Conservation (phyloP, 2,888 invertebrate genomes). For the Linnaemya tessellans region DNA sequence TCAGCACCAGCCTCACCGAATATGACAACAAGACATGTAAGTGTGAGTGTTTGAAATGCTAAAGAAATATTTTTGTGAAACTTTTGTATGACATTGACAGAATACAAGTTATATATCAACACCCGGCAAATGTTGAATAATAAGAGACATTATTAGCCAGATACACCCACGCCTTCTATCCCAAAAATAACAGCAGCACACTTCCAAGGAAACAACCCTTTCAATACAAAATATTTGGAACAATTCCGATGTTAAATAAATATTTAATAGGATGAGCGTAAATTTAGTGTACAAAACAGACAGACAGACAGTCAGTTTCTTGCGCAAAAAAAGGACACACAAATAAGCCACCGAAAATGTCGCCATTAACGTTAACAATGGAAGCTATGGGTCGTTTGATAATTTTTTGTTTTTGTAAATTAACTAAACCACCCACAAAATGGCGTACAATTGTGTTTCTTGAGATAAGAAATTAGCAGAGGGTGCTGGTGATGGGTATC, state of each 20-base stretch:
- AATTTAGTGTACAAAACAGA: too few species aligned
- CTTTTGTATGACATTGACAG: conserved; percentile 74
- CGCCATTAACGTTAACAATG: conserved; percentile 55
- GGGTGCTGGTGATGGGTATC: too few species aligned
- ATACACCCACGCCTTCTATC: not conserved
- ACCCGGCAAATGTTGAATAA: conserved; percentile 42
- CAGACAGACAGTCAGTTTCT: too few species aligned
- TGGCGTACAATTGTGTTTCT: not conserved
- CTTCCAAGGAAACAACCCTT: not conserved
- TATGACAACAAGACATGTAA: not conserved
- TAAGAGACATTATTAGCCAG: conserved; percentile 14
- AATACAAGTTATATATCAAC: conserved; percentile 75
- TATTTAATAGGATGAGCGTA: not conserved
- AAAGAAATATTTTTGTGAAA: conserved; percentile 56
- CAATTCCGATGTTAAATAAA: not conserved
- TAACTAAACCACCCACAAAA: not conserved
- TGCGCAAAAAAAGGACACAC: not conserved
- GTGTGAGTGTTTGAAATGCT: conserved; percentile 19
- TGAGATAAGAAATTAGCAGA: not conserved
- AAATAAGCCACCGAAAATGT: conserved; percentile 64
- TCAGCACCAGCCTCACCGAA: conserved; percentile 11
- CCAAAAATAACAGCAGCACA: not conserved
- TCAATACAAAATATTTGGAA: not conserved
- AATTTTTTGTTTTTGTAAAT: not conserved
- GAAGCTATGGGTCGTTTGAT: conserved; percentile 20